Conservation (phyloP, 2,113 vertebrate species). For the Pluvialis apricaria region DNA sequence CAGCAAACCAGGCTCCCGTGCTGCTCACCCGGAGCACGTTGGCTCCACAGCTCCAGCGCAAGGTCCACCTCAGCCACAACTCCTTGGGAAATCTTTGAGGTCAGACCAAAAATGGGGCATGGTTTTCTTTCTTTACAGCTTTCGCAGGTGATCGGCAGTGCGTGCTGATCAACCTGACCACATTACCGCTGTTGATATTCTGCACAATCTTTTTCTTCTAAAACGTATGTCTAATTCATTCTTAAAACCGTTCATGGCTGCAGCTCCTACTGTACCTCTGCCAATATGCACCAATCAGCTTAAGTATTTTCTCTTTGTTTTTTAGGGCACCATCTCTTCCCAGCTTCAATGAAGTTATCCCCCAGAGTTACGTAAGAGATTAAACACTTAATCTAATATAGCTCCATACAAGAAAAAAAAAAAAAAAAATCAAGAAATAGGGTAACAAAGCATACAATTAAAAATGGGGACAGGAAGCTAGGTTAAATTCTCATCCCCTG, state of each 20-base stretch:
- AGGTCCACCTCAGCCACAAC: background rate
- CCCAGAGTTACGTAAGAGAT: background rate
- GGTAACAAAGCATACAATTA: background rate
- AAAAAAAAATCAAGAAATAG: background rate
- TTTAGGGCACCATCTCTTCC: background rate
- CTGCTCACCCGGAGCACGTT: background rate
- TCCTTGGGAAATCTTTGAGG: background rate
- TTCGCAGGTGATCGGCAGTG: background rate
- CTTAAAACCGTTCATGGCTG: background rate
- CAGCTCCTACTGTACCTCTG: background rate
- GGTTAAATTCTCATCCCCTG: background rate
- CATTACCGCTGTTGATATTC: background rate
- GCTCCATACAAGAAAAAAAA: background rate
- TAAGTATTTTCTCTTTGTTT: background rate
- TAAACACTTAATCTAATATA: background rate
- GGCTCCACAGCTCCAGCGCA: background rate
- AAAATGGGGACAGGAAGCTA: background rate
- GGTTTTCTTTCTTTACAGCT: background rate
- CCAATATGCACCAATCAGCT: background rate
- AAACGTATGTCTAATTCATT: background rate
- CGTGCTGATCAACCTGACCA: background rate
- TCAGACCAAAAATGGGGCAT: background rate
- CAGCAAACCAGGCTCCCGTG: rapidly evolving
- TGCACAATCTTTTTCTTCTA: background rate
- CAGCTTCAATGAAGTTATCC: background rate